Evolutionary conservation across 2,888 invertebrate species (phyloP), one percentile per base, ranked within the genome.

Genomic region (Ophion slaviceki): DNA sequence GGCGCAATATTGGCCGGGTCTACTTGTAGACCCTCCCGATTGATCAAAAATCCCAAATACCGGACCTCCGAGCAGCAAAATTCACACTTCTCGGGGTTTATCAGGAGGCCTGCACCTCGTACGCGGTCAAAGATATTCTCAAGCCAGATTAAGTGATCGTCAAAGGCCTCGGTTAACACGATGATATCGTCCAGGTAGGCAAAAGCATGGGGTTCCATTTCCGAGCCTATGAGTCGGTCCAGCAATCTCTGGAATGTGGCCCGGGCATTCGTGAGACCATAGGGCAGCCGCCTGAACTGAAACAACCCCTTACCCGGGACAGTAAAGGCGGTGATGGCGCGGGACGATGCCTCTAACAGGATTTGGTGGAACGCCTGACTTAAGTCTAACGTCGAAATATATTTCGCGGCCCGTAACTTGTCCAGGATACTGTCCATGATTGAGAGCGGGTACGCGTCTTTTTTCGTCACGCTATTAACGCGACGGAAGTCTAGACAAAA

Each of bases 381-480:
- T 0, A 72, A 5, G 32, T 71, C 57, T 4, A 71, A 1, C 2
- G 71, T 71, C 6, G 71, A 71, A 7, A 71, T 57, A n/a, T 71
- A 71, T 2, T n/a, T 28, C 1, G 71, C 71, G 4, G 17, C 2
- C 5, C 89, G 57, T 2, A 93, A 85, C 53, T 87, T 86, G 36
- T 91, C 89, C 11, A 92, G 80, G n/a, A 90, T 92, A 0, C 86
- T 64, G 0, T 84, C 82, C 78, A 86, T 87, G 24, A 57, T 32
- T 8, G n/a, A 8, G 2, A 68, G 14, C 5, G 86, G 87, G 28
- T 86, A 87, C 7, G 78, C 80, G 59, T 83, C 85, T 6, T 68
- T 32, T 3, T 88, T 68, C 10, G 32, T 32, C 32, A 32, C 32
- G 0, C 4, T 79, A 0, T 91, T 90, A 0, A 92, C 90, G 4